These are phyloP conservation scores for Amitus sp. DNA, from an alignment of 2,888 invertebrate species.

Conservation along the genomic window DNA sequence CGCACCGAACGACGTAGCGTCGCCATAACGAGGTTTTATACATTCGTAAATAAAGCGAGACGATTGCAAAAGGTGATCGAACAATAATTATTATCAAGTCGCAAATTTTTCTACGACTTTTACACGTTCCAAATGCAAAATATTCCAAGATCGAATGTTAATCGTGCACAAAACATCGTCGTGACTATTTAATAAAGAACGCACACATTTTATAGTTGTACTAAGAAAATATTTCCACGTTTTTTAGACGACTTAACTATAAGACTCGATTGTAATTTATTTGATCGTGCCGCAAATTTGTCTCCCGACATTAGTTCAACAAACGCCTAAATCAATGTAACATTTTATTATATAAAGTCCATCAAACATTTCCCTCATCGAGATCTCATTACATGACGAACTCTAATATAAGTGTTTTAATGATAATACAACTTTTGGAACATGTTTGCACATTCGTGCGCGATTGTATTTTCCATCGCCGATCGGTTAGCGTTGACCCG, in stretches of 20 bases:
- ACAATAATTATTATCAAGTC: conserved; percentile 11
- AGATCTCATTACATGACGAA: conserved; percentile 33
- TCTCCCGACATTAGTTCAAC: conserved; percentile 29
- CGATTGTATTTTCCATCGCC: conserved; percentile 30
- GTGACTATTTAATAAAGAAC: background rate
- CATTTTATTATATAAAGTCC: conserved; percentile 42
- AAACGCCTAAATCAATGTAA: conserved; percentile 31
- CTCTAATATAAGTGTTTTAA: conserved; percentile 36
- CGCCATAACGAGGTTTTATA: conserved; percentile 63
- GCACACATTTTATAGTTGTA: background rate
- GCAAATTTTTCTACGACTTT: background rate
- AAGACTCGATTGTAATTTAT: conserved; percentile 12
- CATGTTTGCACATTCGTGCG: conserved; percentile 16
- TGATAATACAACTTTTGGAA: too few species aligned
- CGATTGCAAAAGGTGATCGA: conserved; percentile 5
- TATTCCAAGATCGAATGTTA: background rate
- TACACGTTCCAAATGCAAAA: background rate
- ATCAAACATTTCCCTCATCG: conserved; percentile 39
- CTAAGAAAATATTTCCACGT: background rate
- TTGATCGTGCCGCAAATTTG: conserved; percentile 7
- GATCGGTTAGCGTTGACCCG: too few species aligned
- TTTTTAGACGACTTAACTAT: background rate
- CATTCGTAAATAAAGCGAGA: conserved; percentile 60
- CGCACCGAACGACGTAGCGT: conserved; percentile 46
- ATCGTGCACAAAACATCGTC: background rate